Percentiles rank a stretch among this genome's conserved stretches.
Evolutionary conservation across 1,140 invertebrate species (phyloP).

Genomic region (Atta colombica): DNA sequence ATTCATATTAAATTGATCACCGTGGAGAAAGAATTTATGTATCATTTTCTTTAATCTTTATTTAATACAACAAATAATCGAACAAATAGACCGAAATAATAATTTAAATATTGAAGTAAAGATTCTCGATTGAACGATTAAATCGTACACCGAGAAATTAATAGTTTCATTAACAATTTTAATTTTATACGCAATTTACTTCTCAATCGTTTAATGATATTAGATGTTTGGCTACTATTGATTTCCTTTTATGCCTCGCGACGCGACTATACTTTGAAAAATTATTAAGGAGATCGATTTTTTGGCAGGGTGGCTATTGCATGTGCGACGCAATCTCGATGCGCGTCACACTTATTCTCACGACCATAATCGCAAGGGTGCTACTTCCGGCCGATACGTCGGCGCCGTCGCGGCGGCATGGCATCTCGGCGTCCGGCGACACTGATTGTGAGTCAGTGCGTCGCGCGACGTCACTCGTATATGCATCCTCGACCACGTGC

Average conservation of each 20-base stretch:
- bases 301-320: neutral
- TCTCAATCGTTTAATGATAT: neutral
- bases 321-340: slow-evolving; percentile 18
- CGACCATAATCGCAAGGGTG: slow-evolving; percentile 41
- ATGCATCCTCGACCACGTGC: slow-evolving; percentile 72
- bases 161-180: neutral
- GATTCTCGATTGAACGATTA: neutral
- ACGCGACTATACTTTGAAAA: slow-evolving; percentile 12
- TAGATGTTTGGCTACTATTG: slow-evolving; percentile 25
- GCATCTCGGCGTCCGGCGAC: slow-evolving; percentile 58
- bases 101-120: neutral
- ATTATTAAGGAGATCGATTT: slow-evolving; percentile 65
- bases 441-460: slow-evolving; percentile 68
- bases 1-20: neutral
- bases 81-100: neutral
- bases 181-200: slow-evolving; percentile 11
- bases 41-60: neutral
- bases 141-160: neutral
- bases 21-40: neutral
- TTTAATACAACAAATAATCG: neutral
- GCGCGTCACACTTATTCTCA: slow-evolving; percentile 27
- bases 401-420: slow-evolving; percentile 69
- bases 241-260: slow-evolving; percentile 17
- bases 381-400: slow-evolving; percentile 39
- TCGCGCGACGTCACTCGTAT: slow-evolving; percentile 71